Evolutionary conservation across 1,140 invertebrate species (phyloP), one percentile per base, ranked within the genome.

Genomic region (Ceratosolen fusciceps): DNA sequence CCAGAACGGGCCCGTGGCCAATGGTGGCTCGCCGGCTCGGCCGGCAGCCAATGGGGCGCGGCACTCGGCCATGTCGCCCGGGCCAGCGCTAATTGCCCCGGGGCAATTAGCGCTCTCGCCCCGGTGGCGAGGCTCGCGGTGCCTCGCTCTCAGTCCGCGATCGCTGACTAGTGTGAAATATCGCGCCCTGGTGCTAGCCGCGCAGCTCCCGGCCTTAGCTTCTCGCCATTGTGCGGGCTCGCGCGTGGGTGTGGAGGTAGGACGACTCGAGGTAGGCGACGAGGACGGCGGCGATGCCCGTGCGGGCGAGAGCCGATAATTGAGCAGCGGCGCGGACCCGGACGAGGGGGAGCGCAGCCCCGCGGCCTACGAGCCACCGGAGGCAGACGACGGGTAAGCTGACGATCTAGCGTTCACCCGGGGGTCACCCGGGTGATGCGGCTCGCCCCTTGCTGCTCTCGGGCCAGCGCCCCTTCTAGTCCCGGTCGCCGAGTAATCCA

Each of bases 101-200:
- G 26, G 60, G 7, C 67, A 76, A 76, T 76, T 76, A 76, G 62
- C 74, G 47, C 5, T 4, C 24, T 4, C 24, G 37, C 9, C 54
- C 52, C 34, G 60, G 26, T 24, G 39, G 70, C 34, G 19, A 74
- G 52, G 52, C 67, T 34, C 37, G 31, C 21, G 54, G 29, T 54
- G 34, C 73, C 39, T 49, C 75, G 24, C 29, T 54, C 62, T 43
- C 60, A 43, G 19, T 52, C 49, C 49, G 24, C 52, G 82, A 86
- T 88, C 87, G 79, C 84, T 84, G 78, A 81, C 86, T 90, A 89
- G 90, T 90, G 89, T 89, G 90, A 90, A 90, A 90, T 90, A 90
- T 90, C 90, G 87, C 90, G 89, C 84, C 88, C 88, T 89, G 88
- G 90, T 90, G 90, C 89, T 89, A 89, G 85, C 16, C n/a, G n/a